Conservation (phyloP, 2,888 invertebrate genomes). For the Apotomis turbidana region DNA sequence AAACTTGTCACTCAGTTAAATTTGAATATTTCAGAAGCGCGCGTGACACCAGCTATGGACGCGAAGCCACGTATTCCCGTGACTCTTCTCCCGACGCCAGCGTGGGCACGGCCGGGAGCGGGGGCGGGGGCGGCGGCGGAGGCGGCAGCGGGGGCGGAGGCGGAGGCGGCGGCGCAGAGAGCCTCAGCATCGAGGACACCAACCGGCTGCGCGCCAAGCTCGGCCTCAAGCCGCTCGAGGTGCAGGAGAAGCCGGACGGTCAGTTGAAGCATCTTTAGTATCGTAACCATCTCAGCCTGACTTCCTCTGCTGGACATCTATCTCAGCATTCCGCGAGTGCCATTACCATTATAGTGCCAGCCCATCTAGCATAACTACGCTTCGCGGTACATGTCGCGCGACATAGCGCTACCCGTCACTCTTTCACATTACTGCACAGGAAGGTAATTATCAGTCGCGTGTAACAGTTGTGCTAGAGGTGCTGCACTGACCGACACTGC, state of each 20-base stretch:
- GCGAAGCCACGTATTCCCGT: constrained; percentile 53
- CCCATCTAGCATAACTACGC: too few species aligned
- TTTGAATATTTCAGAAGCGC: background rate
- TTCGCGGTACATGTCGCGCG: too few species aligned
- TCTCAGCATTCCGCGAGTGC: too few species aligned
- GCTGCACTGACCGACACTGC: too few species aligned
- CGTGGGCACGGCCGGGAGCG: background rate
- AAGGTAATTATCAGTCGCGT: too few species aligned
- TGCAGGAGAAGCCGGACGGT: constrained; percentile 78
- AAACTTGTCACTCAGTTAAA: background rate
- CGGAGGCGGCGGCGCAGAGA: constrained; percentile 77
- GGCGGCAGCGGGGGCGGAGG: constrained; percentile 57
- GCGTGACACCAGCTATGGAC: constrained; percentile 11
- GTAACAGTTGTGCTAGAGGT: too few species aligned
- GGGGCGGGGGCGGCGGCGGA: constrained; percentile 47
- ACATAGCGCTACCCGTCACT: too few species aligned
- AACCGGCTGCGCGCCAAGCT: constrained; percentile 96
- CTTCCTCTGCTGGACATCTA: too few species aligned
- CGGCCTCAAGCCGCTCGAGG: constrained; percentile 95
- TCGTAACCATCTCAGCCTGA: too few species aligned
- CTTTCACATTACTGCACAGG: too few species aligned
- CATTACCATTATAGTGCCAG: too few species aligned
- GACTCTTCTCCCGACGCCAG: constrained; percentile 39
- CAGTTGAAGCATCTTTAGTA: constrained; percentile 28
- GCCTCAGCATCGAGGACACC: constrained; percentile 91